Base-by-base conservation (phyloP, 2,888 invertebrate species). In the Drosophila anomalata region DNA sequence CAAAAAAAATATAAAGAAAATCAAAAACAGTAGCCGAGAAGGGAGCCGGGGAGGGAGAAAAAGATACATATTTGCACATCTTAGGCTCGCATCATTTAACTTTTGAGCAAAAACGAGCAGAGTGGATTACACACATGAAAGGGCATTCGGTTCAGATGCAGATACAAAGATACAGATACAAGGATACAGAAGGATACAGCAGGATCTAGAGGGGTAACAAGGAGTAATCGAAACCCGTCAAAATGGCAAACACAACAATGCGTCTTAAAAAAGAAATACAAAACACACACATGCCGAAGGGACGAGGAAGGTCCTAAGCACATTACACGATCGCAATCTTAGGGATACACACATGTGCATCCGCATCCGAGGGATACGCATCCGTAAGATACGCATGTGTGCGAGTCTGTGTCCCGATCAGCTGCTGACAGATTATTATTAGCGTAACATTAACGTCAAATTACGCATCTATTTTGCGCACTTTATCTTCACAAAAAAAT, bases 401-500 rank as follows among this genome's bases (percentile, higher is more conserved):
- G 47, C 17, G 44, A 58, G 36, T 31, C 12, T 11, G 50, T 61
- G 36, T 33, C 51, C 29, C 11, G 67, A 74, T 73, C 73, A 72
- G 70, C 65, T 73, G 65, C 88, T 88, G 90, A 90, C 83, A 88
- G 88, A 87, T 90, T 88, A 88, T 90, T 88, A 89, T 89, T 87
- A 87, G 88, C 88, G 88, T 86, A 87, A 85, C 89, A 90, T 90
- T 90, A 90, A 88, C 87, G 88, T 86, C 83, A 88, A 89, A 89
- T 90, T 90, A 89, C 80, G 77, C 77, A 78, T 79, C 76, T 77
- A 78, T 85, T 83, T 85, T 82, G 74, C 83, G 86, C 86, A 85
- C 83, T 87, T 87, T 87, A 83, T 85, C 82, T 76, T 50, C 50
- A 22, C 67, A 5, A 12, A 44, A 20, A 44, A 22, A 63, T 54